Evolutionary conservation across 2,113 vertebrate genomes (phyloP), one percentile per base, ranked within the genome.

Genomic region (Alethe castanea): DNA sequence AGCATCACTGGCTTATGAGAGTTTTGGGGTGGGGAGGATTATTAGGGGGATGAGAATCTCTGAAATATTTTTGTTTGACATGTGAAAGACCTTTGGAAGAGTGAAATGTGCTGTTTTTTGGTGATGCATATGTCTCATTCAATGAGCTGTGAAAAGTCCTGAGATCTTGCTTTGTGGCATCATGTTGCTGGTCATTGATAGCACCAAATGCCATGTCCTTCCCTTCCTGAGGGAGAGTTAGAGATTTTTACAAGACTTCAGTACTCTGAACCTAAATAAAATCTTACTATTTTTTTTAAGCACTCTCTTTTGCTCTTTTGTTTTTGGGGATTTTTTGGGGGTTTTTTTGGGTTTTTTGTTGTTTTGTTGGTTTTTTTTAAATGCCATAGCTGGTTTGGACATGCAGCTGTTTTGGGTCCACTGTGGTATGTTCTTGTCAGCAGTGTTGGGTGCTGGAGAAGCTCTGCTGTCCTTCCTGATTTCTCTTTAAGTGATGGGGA

Each of bases 131-230:
- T 35, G 40, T 80, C 53, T 83, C 38, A 19, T 69, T 88, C 31
- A n/a, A 1, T 45, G 38, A 67, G 25, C 20, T 45, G 13, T 38
- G 64, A 70, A 65, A 86, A 67, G 56, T 8, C 36, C 42, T 12
- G 12, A 84, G 56, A 33, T n/a, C 38, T 83, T 50, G 31, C 60
- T 52, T 54, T 64, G 33, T 12, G 4, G 29, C 35, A 70, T 29
- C 0, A 0, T 5, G 18, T 62, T 81, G 33, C 60, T 77, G 40
- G 33, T 62, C 3, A 3, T 10, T 69, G 60, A 47, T 57, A 73
- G 33, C 54, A 13, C 33, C 26, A 26, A 48, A 14, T 47, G 16
- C 69, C 1, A 2, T 33, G 29, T 70, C 70, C 69, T 81, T 82
- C 42, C 48, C 44, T 72, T 86, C 35, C 73, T 1, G 2, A 77